A percentile compares a stretch with the other conserved stretches of the same genome.
Evolutionary conservation across 2,888 invertebrate species (phyloP).

Genomic region (Alloplasta piceator): DNA sequence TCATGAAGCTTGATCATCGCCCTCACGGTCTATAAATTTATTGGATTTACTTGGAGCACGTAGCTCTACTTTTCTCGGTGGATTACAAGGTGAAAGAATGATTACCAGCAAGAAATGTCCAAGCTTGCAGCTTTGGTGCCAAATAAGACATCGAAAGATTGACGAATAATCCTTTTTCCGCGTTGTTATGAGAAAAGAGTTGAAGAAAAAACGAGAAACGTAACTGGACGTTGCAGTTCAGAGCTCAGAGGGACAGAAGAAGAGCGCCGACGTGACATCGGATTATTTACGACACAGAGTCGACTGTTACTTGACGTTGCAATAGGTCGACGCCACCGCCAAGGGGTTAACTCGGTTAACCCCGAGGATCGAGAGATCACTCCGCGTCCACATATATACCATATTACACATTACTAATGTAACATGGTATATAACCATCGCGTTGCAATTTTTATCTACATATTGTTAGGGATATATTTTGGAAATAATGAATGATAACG

Average conservation of each 20-base stretch:
- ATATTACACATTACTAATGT: conserved; percentile 7
- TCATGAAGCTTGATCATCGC: conserved; percentile 20
- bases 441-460: conserved; percentile 23
- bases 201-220: not conserved
- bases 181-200: not conserved
- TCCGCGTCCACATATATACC: conserved; percentile 37
- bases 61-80: not conserved
- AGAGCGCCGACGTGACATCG: conserved; percentile 61
- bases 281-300: conserved; percentile 74
- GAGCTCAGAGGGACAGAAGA: conserved; percentile 23
- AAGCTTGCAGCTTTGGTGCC: conserved; percentile 6
- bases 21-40: conserved; percentile 27
- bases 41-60: conserved; percentile 35
- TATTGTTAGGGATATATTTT: not conserved
- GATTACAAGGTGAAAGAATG: not conserved
- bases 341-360: conserved; percentile 79
- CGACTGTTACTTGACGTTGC: conserved; percentile 60
- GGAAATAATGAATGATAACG: too few relatives aligned
- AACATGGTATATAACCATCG: conserved; percentile 33
- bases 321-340: conserved; percentile 67
- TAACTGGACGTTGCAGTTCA: not conserved
- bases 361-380: conserved; percentile 69
- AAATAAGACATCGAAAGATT: conserved; percentile 18
- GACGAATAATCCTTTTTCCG: conserved; percentile 16
- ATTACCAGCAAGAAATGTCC: conserved; percentile 5